These are phyloP conservation scores for Hypercompe scribonia DNA, from an alignment of 2,888 invertebrate species.

Conservation along the genomic window DNA sequence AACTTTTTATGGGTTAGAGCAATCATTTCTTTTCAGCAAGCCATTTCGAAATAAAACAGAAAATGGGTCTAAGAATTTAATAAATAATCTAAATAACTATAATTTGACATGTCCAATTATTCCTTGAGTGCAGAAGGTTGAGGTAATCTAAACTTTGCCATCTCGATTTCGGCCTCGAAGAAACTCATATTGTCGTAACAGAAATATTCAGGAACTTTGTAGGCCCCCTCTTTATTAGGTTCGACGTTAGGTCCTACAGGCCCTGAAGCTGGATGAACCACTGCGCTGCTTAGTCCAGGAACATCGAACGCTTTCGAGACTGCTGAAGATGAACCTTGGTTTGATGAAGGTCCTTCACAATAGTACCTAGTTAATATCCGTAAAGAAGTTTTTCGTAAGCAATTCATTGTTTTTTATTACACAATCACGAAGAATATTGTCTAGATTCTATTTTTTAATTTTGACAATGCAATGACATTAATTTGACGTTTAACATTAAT, in stretches of 20 bases:
- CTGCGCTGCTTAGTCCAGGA: constrained; percentile 88
- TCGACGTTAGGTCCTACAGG: constrained; percentile 91
- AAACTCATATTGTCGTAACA: constrained; percentile 92
- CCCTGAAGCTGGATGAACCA: constrained; percentile 82
- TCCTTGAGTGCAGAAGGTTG: constrained; percentile 89
- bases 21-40: background rate
- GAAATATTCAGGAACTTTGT: constrained; percentile 96
- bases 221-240: constrained; percentile 88
- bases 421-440: constrained; percentile 56
- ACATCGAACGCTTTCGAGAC: constrained; percentile 74
- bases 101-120: constrained; percentile 42
- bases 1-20: no score
- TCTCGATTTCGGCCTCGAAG: constrained; percentile 94
- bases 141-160: constrained; percentile 92
- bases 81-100: constrained; percentile 13
- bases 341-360: constrained; percentile 55
- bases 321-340: constrained; percentile 50
- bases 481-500: background rate
- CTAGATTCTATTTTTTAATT: background rate
- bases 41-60: constrained; percentile 26
- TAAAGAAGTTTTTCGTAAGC: constrained; percentile 45
- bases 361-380: constrained; percentile 61
- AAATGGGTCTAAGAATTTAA: constrained; percentile 31
- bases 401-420: constrained; percentile 62
- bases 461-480: background rate